phyloP scores from a whole-genome alignment of 1,140 invertebrate species.

The Euglossa dilemma region DNA sequence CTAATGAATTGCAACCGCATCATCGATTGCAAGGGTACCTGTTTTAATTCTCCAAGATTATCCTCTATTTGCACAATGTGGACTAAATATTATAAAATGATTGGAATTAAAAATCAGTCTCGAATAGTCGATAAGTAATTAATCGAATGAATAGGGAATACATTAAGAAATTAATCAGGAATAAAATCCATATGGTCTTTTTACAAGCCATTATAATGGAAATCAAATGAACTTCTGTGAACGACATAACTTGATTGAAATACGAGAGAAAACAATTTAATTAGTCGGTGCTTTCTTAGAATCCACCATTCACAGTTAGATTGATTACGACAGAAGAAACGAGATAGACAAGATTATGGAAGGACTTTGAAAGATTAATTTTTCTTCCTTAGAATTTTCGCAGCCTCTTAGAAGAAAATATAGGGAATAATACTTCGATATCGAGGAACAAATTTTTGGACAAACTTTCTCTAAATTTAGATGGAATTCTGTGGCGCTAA shows the following conservation, averaged over 20 bases:
- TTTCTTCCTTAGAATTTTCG: too few relatives aligned
- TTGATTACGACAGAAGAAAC: background rate
- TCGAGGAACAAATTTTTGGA: background rate
- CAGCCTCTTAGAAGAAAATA: too few relatives aligned
- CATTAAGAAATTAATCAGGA: too few relatives aligned
- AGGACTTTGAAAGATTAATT: background rate
- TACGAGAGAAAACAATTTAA: background rate
- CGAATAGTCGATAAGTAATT: too few relatives aligned
- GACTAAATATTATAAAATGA: background rate
- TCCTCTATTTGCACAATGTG: background rate
- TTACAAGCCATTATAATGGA: background rate
- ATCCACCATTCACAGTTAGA: background rate
- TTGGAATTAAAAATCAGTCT: background rate
- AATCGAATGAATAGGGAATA: too few relatives aligned
- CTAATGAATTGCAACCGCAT: background rate
- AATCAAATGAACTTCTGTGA: background rate
- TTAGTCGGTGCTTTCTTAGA: background rate
- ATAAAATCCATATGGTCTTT: background rate
- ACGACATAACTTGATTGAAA: background rate
- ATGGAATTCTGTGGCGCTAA: too few relatives aligned
- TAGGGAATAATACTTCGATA: too few relatives aligned
- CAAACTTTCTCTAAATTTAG: background rate
- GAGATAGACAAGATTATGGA: too few relatives aligned
- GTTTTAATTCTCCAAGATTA: background rate
- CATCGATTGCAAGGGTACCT: background rate